Evolutionary conservation across 2,888 invertebrate species (phyloP), one percentile per base, ranked within the genome.

Genomic region (Torymus auratus): DNA sequence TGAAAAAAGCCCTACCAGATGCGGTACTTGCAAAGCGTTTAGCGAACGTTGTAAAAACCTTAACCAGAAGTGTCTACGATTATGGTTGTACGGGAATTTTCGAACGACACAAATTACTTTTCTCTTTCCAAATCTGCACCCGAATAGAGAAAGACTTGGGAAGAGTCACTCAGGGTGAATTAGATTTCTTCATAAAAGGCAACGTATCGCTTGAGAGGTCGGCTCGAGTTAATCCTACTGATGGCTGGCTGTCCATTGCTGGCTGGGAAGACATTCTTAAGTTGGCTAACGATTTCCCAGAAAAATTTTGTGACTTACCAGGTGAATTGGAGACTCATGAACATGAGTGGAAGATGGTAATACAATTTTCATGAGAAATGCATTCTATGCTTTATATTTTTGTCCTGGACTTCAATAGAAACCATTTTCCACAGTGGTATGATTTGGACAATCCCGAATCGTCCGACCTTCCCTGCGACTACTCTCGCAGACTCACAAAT

Each of bases 61-160:
- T 98, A 56, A 98, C 97, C 0, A 95, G 95, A 87, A 97, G 96
- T 87, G 95, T 98, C 0, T 98, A 98, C 87, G 95, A 96, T 87
- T 98, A 97, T 86, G 98, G 97, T 2, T 98, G 98, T 87, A 97
- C 96, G 41, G 96, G 98, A 72, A 96, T 98, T 84, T 98, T 98
- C 90, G 97, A 98, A 90, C 94, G 94, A 62, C 97, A 98, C 92
- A 98, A 98, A 89, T 91, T 98, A 53, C 92, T 98, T 23, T 98
- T 94, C 90, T 97, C 98, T 0, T 96, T 98, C 90, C 97, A 97
- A 94, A 97, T 98, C 92, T 94, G 96, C 81, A 94, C 95, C 15
- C 96, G 96, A 88, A 90, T 98, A 83, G 94, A 97, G 85, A 94
- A 95, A 89, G 95, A 95, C 85, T 92, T 94, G 10, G 93, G 91